Evolutionary conservation across 64 coral and sea anemone genomes (phyloP), one percentile per base, ranked within the genome.

Genomic region (Dendrophyllia cribrosa): DNA sequence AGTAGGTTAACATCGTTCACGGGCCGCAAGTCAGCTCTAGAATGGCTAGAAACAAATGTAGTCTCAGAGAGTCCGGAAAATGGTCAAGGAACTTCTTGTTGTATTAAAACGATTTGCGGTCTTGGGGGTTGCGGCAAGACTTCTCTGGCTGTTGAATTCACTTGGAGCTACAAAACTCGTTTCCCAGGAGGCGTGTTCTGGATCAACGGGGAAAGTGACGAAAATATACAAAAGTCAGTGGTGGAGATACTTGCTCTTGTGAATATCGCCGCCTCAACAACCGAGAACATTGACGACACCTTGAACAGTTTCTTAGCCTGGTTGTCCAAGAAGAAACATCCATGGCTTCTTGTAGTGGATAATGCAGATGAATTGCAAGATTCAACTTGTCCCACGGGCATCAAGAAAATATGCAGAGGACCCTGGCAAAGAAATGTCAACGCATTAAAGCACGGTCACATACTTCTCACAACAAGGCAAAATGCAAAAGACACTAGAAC

Each of bases 341-440:
- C 0, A 2, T 34, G 34, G 34, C 34, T 34, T 34, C 34, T 34
- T 34, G 34, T 34, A 2, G 34, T 34, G 64, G 88, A 89, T 11
- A 89, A 89, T 53, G 74, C 88, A 53, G 88, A 89, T 79, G 88
- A 89, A 52, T 24, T 89, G 22, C n/a, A 67, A 17, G 63, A 68
- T 34, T 6, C 9, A 17, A 59, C 14, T 4, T 79, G 74, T 69
- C 88, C 75, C 1, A 59, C 62, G 25, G 49, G 48, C 15, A 16
- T 89, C 5, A 89, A 26, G 45, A 52, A 67, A 12, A 79, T 89
- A 43, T 48, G 63, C 11, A 78, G 68, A 68, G 70, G 88, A 62
- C 22, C 75, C 17, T 89, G 59, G 74, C 60, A 89, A 43, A 34
- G 75, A 47, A 66, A 86, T 23, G 46, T 19, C 19, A 25, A 13